Conservation (phyloP, 2,888 invertebrate genomes). For the Epistrophe grossulariae region DNA sequence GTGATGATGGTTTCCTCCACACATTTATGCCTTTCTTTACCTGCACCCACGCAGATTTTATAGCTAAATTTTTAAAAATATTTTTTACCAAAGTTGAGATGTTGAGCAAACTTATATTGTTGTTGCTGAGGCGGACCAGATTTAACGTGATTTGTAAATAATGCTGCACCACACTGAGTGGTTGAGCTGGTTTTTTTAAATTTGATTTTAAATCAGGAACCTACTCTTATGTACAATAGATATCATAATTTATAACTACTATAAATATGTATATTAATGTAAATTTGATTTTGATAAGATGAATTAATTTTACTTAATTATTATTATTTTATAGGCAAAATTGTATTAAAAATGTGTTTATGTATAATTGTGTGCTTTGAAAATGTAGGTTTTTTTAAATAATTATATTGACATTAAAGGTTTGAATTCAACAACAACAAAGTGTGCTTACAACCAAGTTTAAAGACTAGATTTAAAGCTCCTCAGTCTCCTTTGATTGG, state of each 20-base stretch:
- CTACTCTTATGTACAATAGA: not conserved
- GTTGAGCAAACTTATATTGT: constrained; percentile 32
- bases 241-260: not conserved
- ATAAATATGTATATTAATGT: not conserved
- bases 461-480: too few species aligned
- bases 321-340: too few species aligned
- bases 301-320: too few species aligned
- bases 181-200: not conserved
- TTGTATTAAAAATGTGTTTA: too few species aligned
- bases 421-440: too few species aligned
- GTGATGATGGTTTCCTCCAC: constrained; percentile 46
- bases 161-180: not conserved
- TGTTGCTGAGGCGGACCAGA: constrained; percentile 51
- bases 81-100: constrained; percentile 22
- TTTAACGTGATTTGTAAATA: constrained; percentile 16
- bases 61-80: constrained; percentile 23
- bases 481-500: too few species aligned
- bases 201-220: constrained; percentile 7
- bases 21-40: constrained; percentile 27
- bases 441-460: too few species aligned
- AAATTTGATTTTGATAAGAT: not conserved
- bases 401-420: too few species aligned
- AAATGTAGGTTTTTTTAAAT: too few species aligned
- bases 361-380: too few species aligned
- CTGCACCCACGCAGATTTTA: constrained; percentile 53